Conservation (phyloP, 2,888 invertebrate genomes). For the Leptogaster cylindrica region DNA sequence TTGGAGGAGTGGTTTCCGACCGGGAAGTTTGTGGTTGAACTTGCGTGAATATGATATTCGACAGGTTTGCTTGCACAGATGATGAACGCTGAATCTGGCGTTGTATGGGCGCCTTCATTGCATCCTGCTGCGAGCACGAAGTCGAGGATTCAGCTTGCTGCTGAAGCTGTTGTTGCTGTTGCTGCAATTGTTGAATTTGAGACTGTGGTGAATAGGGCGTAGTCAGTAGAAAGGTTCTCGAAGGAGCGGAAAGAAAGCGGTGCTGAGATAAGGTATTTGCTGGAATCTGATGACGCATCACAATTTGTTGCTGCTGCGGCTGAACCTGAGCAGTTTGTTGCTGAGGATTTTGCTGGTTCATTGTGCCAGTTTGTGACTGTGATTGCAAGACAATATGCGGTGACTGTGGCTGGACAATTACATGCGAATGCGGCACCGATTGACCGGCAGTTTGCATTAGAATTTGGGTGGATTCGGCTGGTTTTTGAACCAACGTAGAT, state of each 20-base stretch:
- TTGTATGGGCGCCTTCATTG: conserved; percentile 47
- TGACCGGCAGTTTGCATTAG: conserved; percentile 46
- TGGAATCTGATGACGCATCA: conserved; percentile 56
- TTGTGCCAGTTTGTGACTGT: conserved; percentile 52
- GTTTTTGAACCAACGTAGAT: conserved; percentile 37
- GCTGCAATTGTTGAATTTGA: conserved; percentile 35
- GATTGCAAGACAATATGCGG: conserved; percentile 48
- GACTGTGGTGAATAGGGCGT: conserved; percentile 35
- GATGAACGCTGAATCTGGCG: conserved; percentile 49
- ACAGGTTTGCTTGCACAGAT: background rate
- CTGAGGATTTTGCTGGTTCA: conserved; percentile 53
- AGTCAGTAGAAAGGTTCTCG: conserved; percentile 41
- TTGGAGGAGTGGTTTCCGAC: conserved; percentile 46
- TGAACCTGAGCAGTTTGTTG: background rate
- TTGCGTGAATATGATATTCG: conserved; percentile 22
- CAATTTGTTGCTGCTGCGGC: conserved; percentile 56
- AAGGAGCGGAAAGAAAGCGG: conserved; percentile 54
- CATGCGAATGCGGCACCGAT: conserved; percentile 48
- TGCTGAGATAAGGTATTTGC: conserved; percentile 25
- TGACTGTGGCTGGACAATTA: conserved; percentile 42
- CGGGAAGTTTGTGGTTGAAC: conserved; percentile 47
- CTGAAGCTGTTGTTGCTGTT: conserved; percentile 51
- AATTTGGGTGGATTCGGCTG: conserved; percentile 27
- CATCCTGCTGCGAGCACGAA: conserved; percentile 52
- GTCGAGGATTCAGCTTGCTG: conserved; percentile 52